Evolutionary conservation across 2,113 vertebrate species (phyloP).

Genomic region (Gopherus flavomarginatus): DNA sequence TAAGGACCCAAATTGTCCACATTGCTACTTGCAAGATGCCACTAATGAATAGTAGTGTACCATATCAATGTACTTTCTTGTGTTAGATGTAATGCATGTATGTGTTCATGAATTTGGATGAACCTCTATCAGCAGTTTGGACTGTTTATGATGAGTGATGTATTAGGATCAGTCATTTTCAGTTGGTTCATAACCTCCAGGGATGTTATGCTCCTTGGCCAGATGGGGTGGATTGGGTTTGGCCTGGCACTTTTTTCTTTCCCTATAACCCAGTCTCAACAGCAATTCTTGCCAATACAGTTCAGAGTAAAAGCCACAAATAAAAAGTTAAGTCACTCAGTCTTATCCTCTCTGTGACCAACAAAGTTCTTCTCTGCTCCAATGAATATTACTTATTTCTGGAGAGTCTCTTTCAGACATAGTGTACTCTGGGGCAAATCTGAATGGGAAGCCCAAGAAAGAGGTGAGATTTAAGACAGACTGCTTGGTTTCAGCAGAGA

Average conservation of each 20-base stretch:
- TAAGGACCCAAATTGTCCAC: conserved; percentile 51
- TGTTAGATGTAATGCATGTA: neutral
- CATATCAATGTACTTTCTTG: conserved; percentile 38
- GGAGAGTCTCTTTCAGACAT: neutral
- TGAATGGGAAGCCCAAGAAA: neutral
- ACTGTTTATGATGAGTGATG: conserved; percentile 9
- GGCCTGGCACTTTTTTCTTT: neutral
- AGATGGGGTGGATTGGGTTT: neutral
- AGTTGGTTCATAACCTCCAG: neutral
- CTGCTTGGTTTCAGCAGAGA: neutral
- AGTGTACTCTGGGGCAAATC: neutral
- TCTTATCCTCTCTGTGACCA: neutral
- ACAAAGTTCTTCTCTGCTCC: conserved; percentile 7
- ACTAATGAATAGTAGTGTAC: conserved; percentile 49
- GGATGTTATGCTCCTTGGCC: neutral
- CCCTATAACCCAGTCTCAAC: neutral
- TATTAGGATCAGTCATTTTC: conserved; percentile 47
- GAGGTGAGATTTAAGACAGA: neutral
- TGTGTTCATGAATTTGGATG: conserved; percentile 51
- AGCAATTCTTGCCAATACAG: neutral
- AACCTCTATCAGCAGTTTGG: conserved; percentile 26
- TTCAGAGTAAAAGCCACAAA: conserved; percentile 8
- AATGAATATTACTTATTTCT: neutral
- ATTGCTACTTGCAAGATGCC: conserved; percentile 56
- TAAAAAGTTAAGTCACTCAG: neutral